Percentiles rank a stretch among this genome's conserved stretches.
Evolutionary conservation across 2,797 vertebrate species (phyloP).

Genomic region (Epinephelus awoara): DNA sequence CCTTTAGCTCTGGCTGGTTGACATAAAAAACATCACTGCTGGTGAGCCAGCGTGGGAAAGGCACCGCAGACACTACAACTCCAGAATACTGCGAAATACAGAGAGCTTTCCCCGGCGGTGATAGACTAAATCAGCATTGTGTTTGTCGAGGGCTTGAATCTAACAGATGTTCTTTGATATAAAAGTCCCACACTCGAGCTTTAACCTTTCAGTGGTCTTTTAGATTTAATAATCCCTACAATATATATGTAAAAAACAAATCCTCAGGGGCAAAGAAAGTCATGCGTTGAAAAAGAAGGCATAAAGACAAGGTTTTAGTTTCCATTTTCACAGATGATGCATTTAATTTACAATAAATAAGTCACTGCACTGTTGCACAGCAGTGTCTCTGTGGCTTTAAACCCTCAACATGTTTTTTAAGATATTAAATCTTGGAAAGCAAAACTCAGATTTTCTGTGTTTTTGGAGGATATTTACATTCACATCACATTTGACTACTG

Average conservation of each 20-base stretch:
- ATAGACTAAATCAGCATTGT: no score
- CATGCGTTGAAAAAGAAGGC: not conserved
- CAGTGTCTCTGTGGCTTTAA: not conserved
- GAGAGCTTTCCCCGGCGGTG: no score
- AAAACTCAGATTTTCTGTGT: not conserved
- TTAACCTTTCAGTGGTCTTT: conserved; percentile 1
- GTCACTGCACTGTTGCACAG: not conserved
- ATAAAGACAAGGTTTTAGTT: not conserved
- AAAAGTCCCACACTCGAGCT: no score
- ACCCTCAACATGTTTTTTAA: not conserved
- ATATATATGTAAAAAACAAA: conserved; percentile 6
- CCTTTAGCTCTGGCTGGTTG: no score
- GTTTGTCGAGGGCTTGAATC: no score
- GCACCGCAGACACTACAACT: no score
- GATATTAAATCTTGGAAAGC: not conserved
- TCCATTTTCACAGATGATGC: not conserved
- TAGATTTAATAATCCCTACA: not conserved
- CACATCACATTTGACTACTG: not conserved
- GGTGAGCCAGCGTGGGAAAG: no score
- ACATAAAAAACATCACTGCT: no score
- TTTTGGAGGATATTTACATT: conserved; percentile 16
- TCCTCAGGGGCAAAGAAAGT: not conserved
- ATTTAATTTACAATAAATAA: conserved; percentile 26
- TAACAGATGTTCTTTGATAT: no score
- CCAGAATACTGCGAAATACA: no score